Percentiles rank a stretch among this genome's conserved stretches.
These are phyloP conservation scores for Papilio polyxenes DNA, from an alignment of 1,140 invertebrate genomes.

Conservation along the genomic window DNA sequence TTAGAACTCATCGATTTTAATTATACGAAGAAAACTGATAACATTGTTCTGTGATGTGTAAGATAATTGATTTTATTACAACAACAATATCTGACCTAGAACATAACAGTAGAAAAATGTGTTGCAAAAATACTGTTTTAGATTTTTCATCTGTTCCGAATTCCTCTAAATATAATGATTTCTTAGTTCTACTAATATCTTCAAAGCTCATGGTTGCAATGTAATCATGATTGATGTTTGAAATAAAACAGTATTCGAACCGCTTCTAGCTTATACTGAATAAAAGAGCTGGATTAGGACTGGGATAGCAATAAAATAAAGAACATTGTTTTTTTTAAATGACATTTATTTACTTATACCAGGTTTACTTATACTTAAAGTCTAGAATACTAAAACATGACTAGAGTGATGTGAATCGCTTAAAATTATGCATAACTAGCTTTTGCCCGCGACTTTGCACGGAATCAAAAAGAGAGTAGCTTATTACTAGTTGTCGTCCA, in stretches of 20 bases:
- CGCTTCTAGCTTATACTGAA: too few relatives aligned
- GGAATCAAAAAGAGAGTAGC: too few relatives aligned
- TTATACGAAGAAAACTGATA: constrained; percentile 25
- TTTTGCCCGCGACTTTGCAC: too few relatives aligned
- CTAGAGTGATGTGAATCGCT: background rate
- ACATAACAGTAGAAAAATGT: background rate
- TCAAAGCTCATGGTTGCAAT: too few relatives aligned
- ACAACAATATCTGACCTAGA: background rate
- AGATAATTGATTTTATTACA: background rate
- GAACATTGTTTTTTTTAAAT: background rate
- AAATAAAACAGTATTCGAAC: too few relatives aligned
- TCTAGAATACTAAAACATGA: constrained; percentile 23
- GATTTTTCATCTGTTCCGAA: too few relatives aligned
- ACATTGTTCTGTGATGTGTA: constrained; percentile 17
- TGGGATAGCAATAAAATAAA: background rate
- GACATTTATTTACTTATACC: constrained; percentile 1
- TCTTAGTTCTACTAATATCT: too few relatives aligned
- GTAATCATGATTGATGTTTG: too few relatives aligned
- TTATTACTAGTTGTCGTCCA: too few relatives aligned
- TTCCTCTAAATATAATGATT: too few relatives aligned
- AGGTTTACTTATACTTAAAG: constrained; percentile 10
- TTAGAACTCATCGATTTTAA: constrained; percentile 34
- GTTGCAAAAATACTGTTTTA: background rate
- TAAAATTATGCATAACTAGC: background rate
- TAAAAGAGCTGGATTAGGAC: too few relatives aligned